A percentile compares a stretch with the other conserved stretches of the same genome.
Evolutionary conservation across 2,113 vertebrate genomes (phyloP).

Genomic region (Meles meles): DNA sequence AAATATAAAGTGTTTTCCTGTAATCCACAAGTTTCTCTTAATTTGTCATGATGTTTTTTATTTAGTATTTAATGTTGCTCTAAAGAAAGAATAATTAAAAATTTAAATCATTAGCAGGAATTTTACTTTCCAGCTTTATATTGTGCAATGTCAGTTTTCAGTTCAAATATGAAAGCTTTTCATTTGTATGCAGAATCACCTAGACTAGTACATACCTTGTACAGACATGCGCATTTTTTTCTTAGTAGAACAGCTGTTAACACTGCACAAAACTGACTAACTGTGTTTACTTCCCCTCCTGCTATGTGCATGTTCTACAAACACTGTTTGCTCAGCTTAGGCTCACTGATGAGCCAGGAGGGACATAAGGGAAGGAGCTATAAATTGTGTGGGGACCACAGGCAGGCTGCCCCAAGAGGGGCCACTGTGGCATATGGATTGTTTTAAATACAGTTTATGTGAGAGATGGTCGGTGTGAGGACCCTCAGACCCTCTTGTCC

Average conservation of each 20-base stretch:
- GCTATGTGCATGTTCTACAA: fast-evolving
- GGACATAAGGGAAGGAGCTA: background rate
- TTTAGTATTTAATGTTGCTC: background rate
- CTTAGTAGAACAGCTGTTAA: background rate
- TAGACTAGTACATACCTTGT: background rate
- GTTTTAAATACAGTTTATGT: background rate
- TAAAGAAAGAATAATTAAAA: background rate
- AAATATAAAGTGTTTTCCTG: background rate
- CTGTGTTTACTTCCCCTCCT: background rate
- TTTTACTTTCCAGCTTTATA: background rate
- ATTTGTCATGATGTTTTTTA: background rate
- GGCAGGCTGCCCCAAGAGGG: background rate
- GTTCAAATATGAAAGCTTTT: background rate
- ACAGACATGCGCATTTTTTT: background rate
- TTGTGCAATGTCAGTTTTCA: background rate
- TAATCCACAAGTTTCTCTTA: background rate
- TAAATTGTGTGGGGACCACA: background rate
- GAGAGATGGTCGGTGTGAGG: background rate
- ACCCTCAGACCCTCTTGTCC: background rate
- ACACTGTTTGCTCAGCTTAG: background rate
- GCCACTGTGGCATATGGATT: background rate
- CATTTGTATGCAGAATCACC: background rate
- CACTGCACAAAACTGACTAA: too few relatives aligned
- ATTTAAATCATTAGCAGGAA: background rate
- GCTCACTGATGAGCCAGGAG: background rate